phyloP scores from a whole-genome alignment of 2,113 vertebrate genomes.

The Mystacornis crossleyi region DNA sequence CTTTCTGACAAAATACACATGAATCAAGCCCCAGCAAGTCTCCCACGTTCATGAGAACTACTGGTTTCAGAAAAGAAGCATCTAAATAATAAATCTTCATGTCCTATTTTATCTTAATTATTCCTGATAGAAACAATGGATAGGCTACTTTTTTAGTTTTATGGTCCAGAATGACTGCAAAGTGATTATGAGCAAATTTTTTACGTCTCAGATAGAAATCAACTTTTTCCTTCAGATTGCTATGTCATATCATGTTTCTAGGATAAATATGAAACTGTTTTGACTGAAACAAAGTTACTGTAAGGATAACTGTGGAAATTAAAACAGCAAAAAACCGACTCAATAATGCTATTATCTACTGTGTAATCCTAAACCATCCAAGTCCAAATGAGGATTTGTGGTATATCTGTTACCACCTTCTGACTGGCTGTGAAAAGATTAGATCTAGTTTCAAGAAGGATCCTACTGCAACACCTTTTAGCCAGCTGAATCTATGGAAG shows the following conservation, averaged over 20 bases:
- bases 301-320: neutral
- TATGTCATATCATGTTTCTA: neutral
- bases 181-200: neutral
- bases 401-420: neutral
- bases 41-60: neutral
- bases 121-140: neutral
- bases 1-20: neutral
- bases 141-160: neutral
- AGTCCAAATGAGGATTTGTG: neutral
- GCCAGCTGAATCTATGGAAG: neutral
- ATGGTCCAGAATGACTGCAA: neutral
- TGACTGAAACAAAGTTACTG: neutral
- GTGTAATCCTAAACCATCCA: neutral
- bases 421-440: neutral
- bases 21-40: neutral
- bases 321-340: neutral
- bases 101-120: neutral
- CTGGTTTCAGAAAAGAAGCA: neutral
- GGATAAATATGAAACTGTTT: neutral
- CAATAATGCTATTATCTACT: neutral
- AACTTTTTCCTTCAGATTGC: neutral
- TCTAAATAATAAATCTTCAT: neutral
- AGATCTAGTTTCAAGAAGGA: neutral
- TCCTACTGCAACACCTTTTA: neutral
- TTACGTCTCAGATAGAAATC: neutral